These are phyloP conservation scores for Oryzias dopingdopingensis DNA, from an alignment of 2,797 vertebrate species.

Conservation along the genomic window DNA sequence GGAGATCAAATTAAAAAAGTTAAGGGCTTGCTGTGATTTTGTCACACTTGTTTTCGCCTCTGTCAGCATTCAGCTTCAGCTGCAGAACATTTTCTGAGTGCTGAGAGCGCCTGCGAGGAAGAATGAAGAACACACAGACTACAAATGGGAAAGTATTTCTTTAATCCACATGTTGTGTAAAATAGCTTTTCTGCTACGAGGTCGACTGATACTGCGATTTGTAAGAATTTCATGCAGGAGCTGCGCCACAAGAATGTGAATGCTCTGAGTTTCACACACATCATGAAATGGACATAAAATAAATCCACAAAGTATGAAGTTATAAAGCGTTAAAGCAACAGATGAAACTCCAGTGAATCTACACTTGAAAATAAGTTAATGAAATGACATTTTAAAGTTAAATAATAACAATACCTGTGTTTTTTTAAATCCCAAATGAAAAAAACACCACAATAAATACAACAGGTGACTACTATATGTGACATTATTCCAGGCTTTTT, in stretches of 20 bases:
- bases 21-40: no score
- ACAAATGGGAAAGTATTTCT: neutral
- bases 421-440: neutral
- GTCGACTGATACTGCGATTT: neutral
- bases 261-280: conserved; percentile 7
- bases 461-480: conserved; percentile 1
- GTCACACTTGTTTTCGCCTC: no score
- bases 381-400: conserved; percentile 8
- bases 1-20: no score
- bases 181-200: neutral
- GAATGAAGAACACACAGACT: neutral
- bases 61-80: no score
- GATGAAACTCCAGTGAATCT: conserved; percentile 5
- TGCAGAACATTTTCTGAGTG: neutral
- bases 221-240: conserved; percentile 12
- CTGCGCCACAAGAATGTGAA: conserved; percentile 13
- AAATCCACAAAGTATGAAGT: neutral
- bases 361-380: conserved; percentile 42
- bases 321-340: conserved; percentile 20
- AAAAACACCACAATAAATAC: conserved; percentile 42
- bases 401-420: neutral
- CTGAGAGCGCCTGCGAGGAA: neutral
- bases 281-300: neutral
- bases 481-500: conserved; percentile 2
- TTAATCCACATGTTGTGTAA: conserved; percentile 7